A percentile compares a stretch with the other conserved stretches of the same genome.
Conservation (phyloP, 1,140 invertebrate genomes). For the Cherax quadricarinatus region DNA sequence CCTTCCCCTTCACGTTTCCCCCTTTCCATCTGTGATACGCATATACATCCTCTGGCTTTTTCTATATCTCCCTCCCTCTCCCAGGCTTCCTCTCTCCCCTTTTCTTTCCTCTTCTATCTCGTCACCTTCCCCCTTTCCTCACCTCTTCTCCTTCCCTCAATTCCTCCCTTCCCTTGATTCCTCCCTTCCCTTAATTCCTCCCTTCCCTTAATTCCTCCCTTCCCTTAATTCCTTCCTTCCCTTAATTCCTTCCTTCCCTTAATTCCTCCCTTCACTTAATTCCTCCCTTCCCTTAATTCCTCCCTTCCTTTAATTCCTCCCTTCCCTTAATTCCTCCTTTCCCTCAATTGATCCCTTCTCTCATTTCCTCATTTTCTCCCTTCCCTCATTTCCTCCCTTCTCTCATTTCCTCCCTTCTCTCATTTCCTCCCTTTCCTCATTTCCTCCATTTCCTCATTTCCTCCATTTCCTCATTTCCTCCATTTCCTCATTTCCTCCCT, state of each 20-base stretch:
- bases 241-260: no score
- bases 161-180: not conserved
- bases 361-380: no score
- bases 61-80: not conserved
- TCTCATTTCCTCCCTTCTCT: no score
- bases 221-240: no score
- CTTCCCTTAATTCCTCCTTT: conserved; percentile 29
- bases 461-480: no score
- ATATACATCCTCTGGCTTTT: not conserved
- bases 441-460: no score
- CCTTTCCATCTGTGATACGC: not conserved
- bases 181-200: conserved; percentile 26
- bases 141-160: not conserved
- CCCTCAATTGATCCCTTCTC: no score
- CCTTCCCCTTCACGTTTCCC: not conserved
- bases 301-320: not conserved
- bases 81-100: not conserved
- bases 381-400: no score
- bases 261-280: no score
- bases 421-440: no score
- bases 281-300: not conserved
- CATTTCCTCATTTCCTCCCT: no score
- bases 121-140: not conserved
- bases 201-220: not conserved
- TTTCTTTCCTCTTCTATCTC: not conserved